Evolutionary conservation across 2,797 vertebrate genomes (phyloP).

Genomic region (Ficedula albicollis): DNA sequence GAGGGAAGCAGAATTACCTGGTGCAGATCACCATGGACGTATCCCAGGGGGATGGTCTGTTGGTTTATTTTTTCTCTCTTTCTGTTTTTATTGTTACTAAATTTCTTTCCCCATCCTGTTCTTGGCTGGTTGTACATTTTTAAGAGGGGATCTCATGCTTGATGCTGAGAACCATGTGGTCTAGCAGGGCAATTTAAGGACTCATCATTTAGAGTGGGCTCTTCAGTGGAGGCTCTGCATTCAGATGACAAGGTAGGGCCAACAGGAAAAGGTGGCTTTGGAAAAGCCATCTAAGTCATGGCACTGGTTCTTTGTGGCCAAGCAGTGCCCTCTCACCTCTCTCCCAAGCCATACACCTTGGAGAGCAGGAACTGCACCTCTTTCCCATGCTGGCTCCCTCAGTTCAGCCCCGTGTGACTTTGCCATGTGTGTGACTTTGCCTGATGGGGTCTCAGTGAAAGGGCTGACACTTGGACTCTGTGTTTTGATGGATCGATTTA

Average conservation of each 20-base stretch:
- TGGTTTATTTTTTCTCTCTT: not conserved
- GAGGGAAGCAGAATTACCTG: not conserved
- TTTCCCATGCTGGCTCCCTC: not conserved
- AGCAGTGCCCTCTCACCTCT: not conserved
- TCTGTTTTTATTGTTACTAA: not conserved
- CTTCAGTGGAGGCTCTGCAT: fast-evolving
- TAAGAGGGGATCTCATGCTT: not conserved
- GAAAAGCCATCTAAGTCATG: not conserved
- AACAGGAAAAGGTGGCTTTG: not conserved
- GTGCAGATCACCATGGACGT: not conserved
- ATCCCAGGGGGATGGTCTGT: not conserved
- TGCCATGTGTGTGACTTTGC: fast-evolving
- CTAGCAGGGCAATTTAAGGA: not conserved
- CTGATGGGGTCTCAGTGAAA: fast-evolving
- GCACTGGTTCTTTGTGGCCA: not conserved
- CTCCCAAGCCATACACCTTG: not conserved
- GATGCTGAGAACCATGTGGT: not conserved
- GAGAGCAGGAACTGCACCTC: not conserved
- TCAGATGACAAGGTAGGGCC: fast-evolving
- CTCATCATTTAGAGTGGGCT: not conserved
- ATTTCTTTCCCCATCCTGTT: not conserved
- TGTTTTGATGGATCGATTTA: not conserved
- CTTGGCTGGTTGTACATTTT: not conserved
- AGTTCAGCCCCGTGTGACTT: not conserved
- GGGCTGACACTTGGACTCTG: not conserved